These are phyloP conservation scores for Paramuricea clavata DNA, from an alignment of 92 coral and sea anemone species.

Conservation along the genomic window DNA sequence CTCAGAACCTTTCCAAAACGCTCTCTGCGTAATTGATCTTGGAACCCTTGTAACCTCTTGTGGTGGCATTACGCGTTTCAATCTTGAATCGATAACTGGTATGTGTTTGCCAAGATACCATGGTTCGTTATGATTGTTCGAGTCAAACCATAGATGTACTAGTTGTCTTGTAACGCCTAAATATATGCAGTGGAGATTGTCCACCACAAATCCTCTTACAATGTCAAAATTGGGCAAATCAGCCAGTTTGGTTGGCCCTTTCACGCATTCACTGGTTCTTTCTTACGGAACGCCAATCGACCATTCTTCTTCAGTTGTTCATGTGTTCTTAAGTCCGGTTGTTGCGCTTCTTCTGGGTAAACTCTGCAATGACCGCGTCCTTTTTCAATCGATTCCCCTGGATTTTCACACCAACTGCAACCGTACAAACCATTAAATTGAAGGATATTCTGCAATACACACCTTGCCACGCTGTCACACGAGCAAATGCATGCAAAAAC, in stretches of 20 bases:
- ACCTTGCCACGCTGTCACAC: conserved; percentile 30
- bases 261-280: conserved; percentile 28
- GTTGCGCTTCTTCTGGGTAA: background rate
- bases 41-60: no score
- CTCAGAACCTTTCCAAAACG: no score
- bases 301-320: conserved; percentile 2
- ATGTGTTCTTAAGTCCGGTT: conserved; percentile 7
- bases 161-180: no score
- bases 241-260: conserved; percentile 14
- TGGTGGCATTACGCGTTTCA: no score
- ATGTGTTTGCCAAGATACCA: no score
- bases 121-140: conserved; percentile 13
- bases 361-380: conserved; percentile 37
- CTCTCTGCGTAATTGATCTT: no score
- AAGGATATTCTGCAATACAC: conserved; percentile 6
- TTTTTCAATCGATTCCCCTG: conserved; percentile 28
- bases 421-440: conserved; percentile 30
- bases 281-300: conserved; percentile 5
- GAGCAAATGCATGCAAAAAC: no score
- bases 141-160: conserved; percentile 25
- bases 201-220: no score
- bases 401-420: conserved; percentile 40
- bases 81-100: no score
- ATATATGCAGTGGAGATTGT: no score
- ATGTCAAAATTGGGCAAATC: conserved; percentile 1